Percentiles rank a stretch among this genome's conserved stretches.
Conservation (phyloP, 1,140 invertebrate species). For the Lepeophtheirus salmonis region DNA sequence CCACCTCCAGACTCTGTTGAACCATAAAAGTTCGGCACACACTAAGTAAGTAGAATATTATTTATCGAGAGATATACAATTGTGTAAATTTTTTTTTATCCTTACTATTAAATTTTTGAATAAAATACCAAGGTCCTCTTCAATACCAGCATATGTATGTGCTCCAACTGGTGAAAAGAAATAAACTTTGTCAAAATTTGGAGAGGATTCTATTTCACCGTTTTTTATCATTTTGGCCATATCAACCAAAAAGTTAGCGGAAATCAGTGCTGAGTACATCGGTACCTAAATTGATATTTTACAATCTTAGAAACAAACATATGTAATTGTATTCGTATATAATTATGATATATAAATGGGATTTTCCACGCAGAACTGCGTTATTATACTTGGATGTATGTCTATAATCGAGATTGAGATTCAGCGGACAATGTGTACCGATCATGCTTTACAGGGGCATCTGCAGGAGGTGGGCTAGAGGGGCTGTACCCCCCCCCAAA, state of each 20-base stretch:
- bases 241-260: neutral
- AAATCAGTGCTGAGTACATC: neutral
- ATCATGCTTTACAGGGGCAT: too few relatives aligned
- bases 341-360: neutral
- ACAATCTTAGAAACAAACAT: neutral
- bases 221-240: neutral
- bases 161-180: neutral
- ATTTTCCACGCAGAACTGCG: neutral
- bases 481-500: too few relatives aligned
- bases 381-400: neutral
- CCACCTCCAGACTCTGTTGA: neutral
- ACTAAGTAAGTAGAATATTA: too few relatives aligned
- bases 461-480: too few relatives aligned
- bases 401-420: too few relatives aligned
- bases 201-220: neutral
- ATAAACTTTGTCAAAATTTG: neutral
- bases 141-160: neutral
- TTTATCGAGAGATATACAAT: too few relatives aligned
- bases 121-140: neutral
- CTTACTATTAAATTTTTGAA: neutral
- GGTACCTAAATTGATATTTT: neutral
- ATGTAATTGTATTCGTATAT: neutral
- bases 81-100: too few relatives aligned
- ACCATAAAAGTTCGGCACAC: neutral
- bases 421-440: too few relatives aligned